Percentiles rank a stretch among this genome's conserved stretches.
These are phyloP conservation scores for Hydropsyche tenuis DNA, from an alignment of 1,140 invertebrate species.

Conservation along the genomic window DNA sequence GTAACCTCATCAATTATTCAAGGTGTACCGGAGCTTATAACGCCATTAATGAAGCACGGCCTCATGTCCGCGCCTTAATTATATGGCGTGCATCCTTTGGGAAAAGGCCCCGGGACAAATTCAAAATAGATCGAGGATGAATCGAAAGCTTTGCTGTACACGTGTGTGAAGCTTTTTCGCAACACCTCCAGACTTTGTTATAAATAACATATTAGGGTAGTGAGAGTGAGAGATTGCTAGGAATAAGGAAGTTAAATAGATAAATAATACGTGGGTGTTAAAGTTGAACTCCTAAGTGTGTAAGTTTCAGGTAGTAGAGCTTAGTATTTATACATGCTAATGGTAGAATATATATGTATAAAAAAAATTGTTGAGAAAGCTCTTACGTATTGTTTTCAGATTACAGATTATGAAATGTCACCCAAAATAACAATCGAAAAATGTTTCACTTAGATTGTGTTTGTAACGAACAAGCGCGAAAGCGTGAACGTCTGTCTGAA, in stretches of 20 bases:
- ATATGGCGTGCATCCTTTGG: neutral
- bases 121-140: constrained; percentile 21
- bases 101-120: constrained; percentile 1
- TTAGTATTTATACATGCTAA: too few species aligned
- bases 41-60: constrained; percentile 11
- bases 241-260: too few species aligned
- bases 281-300: too few species aligned
- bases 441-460: neutral
- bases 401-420: too few species aligned
- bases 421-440: constrained; percentile 14
- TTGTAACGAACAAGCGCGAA: constrained; percentile 14
- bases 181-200: too few species aligned
- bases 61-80: constrained; percentile 5
- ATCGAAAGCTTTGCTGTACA: neutral
- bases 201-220: too few species aligned
- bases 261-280: too few species aligned
- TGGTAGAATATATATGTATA: too few species aligned
- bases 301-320: too few species aligned
- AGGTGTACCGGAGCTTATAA: constrained; percentile 28
- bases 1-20: constrained; percentile 32
- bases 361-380: too few species aligned
- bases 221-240: too few species aligned
- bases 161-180: neutral
- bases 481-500: neutral
- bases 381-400: too few species aligned